Conservation (phyloP, 2,797 vertebrate species). For the Crenuchus spilurus region DNA sequence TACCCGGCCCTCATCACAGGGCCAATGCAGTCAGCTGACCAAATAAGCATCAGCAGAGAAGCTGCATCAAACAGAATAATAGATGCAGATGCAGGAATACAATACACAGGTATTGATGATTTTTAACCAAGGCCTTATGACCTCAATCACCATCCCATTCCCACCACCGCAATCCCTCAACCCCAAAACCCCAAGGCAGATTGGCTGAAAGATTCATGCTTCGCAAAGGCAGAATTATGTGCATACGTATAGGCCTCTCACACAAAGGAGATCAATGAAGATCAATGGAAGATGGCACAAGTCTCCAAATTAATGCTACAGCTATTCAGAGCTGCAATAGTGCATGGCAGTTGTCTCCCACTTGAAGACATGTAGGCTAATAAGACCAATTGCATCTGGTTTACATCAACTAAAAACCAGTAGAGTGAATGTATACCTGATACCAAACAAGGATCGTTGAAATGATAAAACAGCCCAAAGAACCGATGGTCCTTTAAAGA, state of each 20-base stretch:
- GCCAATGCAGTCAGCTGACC: slow-evolving; percentile 49
- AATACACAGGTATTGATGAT: slow-evolving; percentile 75
- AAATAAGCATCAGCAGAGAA: slow-evolving; percentile 64
- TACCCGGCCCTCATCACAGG: slow-evolving; percentile 32
- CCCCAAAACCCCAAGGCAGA: slow-evolving; percentile 58
- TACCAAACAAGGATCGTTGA: too few relatives aligned
- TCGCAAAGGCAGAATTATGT: slow-evolving; percentile 52
- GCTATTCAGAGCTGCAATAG: slow-evolving; percentile 20
- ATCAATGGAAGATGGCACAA: slow-evolving; percentile 49
- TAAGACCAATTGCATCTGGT: slow-evolving; percentile 23
- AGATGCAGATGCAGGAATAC: slow-evolving; percentile 75
- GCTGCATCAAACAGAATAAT: slow-evolving; percentile 76
- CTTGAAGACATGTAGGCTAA: neutral
- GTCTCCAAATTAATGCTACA: slow-evolving; percentile 44
- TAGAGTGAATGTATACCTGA: neutral
- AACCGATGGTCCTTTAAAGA: too few relatives aligned
- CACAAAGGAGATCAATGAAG: slow-evolving; percentile 55
- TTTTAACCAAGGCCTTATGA: slow-evolving; percentile 48
- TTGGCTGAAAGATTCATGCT: slow-evolving; percentile 66
- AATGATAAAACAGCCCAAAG: too few relatives aligned
- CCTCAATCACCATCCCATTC: slow-evolving; percentile 9
- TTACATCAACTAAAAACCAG: neutral
- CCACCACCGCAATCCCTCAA: neutral
- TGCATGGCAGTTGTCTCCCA: slow-evolving; percentile 7
- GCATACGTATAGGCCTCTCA: slow-evolving; percentile 33